Evolutionary conservation across 1,140 invertebrate genomes (phyloP), one percentile per base, ranked within the genome.

Genomic region (Drosophila lini): DNA sequence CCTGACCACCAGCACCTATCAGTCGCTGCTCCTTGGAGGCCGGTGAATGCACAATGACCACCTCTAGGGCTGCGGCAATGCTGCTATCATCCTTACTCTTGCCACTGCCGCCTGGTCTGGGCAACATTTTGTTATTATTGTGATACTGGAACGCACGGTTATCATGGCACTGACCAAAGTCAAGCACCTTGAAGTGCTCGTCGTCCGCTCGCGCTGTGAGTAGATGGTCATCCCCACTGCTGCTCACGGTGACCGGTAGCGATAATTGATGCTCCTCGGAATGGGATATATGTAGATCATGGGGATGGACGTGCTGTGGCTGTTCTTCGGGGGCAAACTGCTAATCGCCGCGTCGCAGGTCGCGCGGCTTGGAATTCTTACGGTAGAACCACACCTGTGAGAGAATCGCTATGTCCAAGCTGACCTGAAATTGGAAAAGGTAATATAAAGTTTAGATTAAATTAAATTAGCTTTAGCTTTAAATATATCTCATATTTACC

Each of bases 351-450:
- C 95, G 93, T 58, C 94, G 94, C 58, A 93, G 44, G 36, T 94
- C 93, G 32, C 94, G 92, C 63, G 94, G 94, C 76, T 94, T 94
- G 31, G 94, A 93, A 78, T 95, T 95, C 65, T 94, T 94, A 3
- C 94, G 93, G 92, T 95, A 95, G 69, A 95, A 85, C 93, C 94
- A 95, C 45, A 95, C 95, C 94, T 95, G 93, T 57, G 94, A 60
- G 44, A 94, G 77, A 60, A 94, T 94, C 19, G 93, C 91, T 42
- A 94, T 69, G 75, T 94, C 93, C 60, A 94, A 91, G 60, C 90
- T 92, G 68, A 92, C 91, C 91, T 93, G 45, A 0, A 48, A 44
- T 5, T 3, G 55, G 19, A 42, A 25, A 0, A 19, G 25, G 3
- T 3, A 60, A 19, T 10, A 41, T n/a, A 22, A 0, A 19, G 10